These are phyloP conservation scores for Anoura caudifer DNA, from an alignment of 2,113 vertebrate species.

Conservation along the genomic window DNA sequence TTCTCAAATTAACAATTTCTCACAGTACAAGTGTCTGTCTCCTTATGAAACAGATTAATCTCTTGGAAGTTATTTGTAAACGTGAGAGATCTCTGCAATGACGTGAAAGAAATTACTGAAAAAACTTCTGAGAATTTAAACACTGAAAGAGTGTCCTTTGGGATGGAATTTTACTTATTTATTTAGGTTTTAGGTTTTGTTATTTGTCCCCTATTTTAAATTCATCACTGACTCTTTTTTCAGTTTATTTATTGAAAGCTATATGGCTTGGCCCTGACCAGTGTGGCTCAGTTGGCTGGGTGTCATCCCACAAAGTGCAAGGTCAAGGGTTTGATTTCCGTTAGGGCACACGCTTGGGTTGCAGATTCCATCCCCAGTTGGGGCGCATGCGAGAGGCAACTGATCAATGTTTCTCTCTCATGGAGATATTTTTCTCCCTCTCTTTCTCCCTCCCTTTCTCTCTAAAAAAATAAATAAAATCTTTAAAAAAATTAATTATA, in stretches of 20 bases:
- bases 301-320: no score
- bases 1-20: neutral
- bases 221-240: neutral
- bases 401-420: no score
- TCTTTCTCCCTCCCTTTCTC: no score
- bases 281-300: no score
- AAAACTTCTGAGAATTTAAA: neutral
- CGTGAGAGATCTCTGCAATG: neutral
- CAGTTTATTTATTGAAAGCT: neutral
- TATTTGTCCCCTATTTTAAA: neutral
- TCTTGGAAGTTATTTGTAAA: neutral
- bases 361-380: no score
- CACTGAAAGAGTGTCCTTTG: neutral
- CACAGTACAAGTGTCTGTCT: neutral
- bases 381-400: no score
- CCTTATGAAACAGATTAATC: neutral
- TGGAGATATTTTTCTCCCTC: no score
- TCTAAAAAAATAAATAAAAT: no score
- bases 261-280: no score
- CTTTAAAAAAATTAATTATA: no score
- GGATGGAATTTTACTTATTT: neutral
- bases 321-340: no score
- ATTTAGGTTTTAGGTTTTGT: neutral
- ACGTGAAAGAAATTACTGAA: neutral
- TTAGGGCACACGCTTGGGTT: no score